Base-by-base conservation (phyloP, 1,140 invertebrate genomes). In the Manduca sexta region DNA sequence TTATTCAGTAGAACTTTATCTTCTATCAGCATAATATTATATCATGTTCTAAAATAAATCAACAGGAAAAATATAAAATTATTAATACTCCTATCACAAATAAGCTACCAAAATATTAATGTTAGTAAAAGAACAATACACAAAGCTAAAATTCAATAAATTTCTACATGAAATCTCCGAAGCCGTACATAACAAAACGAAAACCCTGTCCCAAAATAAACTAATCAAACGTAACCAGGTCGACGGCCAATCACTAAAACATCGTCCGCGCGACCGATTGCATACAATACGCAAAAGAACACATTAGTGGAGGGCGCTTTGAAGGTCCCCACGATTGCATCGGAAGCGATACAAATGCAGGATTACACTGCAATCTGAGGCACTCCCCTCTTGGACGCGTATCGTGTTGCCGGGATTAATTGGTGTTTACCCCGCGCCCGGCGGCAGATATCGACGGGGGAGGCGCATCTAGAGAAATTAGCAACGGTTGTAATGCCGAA, bases 271-370 rank as follows among this genome's bases (percentile, higher is more conserved):
- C 54, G 52, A 69, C 62, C 59, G 64, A 71, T 66, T 45, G 50
- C 62, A 66, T 70, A 74, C 64, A 76, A 74, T 60, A 50, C 35
- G 50, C 48, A 51, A 60, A 69, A 72, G 54, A 64, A 70, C 64
- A 61, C 58, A 77, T 69, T 73, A 66, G 66, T 43, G 21, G 12
- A 16, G 38, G 16, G 16, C 5, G 15, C 15, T 18, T 40, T 40
- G 38, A 17, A 40, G 38, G 38, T n/a, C 38, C 38, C 38, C 35
- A 16, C 38, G 58, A 70, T 75, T 61, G 65, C 67, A 69, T 70
- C 66, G 64, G 80, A 84, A 81, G 80, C 74, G 64, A 70, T 76
- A 74, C 66, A 78, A 84, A 76, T 81, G 80, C 77, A 81, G 69
- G 74, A 80, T 80, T 72, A 75, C 71, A 64, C 73, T 65, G 69